A percentile compares a stretch with the other conserved stretches of the same genome.
phyloP scores from a whole-genome alignment of 2,888 invertebrate genomes.

The Acronicta alni region DNA sequence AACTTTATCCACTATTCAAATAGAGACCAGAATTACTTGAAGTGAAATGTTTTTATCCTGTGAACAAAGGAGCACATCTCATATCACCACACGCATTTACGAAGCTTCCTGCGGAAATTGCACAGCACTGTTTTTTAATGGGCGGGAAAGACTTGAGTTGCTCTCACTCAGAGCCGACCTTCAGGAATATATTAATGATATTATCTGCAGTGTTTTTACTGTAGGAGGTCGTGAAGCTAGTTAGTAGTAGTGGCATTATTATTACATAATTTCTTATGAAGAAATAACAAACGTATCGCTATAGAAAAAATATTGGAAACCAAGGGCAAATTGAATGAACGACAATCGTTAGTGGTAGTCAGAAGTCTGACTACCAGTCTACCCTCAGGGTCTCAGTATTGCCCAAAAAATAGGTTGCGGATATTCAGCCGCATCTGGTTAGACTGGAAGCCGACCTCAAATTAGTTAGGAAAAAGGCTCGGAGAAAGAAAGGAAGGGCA shows the following conservation, averaged over 20 bases:
- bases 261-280: too few relatives aligned
- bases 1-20: neutral
- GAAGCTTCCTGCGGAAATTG: slow-evolving; percentile 50
- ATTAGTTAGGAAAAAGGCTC: too few relatives aligned
- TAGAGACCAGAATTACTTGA: slow-evolving; percentile 31
- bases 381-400: too few relatives aligned
- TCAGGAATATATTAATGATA: slow-evolving; percentile 44
- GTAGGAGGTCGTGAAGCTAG: neutral
- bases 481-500: too few relatives aligned
- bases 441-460: too few relatives aligned
- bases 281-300: too few relatives aligned
- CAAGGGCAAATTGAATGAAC: too few relatives aligned
- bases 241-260: neutral
- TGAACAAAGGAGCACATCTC: slow-evolving; percentile 42
- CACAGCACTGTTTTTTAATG: slow-evolving; percentile 54
- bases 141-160: slow-evolving; percentile 39
- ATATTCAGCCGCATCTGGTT: too few relatives aligned
- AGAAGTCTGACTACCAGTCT: too few relatives aligned
- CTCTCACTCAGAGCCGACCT: slow-evolving; percentile 33
- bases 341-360: too few relatives aligned
- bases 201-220: slow-evolving; percentile 13
- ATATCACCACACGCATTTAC: slow-evolving; percentile 43
- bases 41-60: slow-evolving; percentile 23
- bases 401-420: too few relatives aligned
- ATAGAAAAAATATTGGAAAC: too few relatives aligned